phyloP scores from a whole-genome alignment of 2,113 vertebrate genomes.

The Rhombomys opimus region DNA sequence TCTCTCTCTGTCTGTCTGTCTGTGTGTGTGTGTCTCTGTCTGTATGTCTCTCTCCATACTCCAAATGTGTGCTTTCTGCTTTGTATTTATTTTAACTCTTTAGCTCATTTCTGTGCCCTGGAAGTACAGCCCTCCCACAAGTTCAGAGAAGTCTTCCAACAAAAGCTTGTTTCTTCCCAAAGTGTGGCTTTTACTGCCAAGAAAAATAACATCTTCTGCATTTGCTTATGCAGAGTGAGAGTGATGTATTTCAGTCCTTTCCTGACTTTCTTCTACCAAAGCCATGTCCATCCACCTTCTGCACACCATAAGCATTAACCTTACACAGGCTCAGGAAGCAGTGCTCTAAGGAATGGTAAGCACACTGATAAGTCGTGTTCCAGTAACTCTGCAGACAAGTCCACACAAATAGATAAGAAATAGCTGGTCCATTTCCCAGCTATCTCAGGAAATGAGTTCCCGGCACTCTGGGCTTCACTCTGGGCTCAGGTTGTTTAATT shows the following conservation, averaged over 20 bases:
- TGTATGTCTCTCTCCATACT: too few relatives aligned
- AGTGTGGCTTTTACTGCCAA: conserved; percentile 60
- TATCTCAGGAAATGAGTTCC: background rate
- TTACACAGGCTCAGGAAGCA: background rate
- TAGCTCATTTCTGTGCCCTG: background rate
- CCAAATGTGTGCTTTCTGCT: background rate
- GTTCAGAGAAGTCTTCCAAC: conserved; percentile 52
- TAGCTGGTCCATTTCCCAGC: background rate
- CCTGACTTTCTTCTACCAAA: background rate
- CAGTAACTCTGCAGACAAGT: background rate
- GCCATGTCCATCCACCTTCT: background rate
- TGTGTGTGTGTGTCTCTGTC: background rate
- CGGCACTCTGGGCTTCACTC: background rate
- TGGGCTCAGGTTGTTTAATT: background rate
- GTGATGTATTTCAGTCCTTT: conserved; percentile 60
- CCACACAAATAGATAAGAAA: background rate
- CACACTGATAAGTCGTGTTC: background rate
- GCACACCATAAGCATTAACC: background rate
- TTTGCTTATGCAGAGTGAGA: background rate
- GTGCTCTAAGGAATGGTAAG: background rate
- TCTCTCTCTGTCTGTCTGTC: background rate
- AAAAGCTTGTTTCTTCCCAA: conserved; percentile 73
- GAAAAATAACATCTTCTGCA: conserved; percentile 56
- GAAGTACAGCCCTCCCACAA: conserved; percentile 12
- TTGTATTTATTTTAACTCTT: conserved; percentile 18